phyloP scores from a whole-genome alignment of 2,113 vertebrate genomes.

The Lophura nycthemera region DNA sequence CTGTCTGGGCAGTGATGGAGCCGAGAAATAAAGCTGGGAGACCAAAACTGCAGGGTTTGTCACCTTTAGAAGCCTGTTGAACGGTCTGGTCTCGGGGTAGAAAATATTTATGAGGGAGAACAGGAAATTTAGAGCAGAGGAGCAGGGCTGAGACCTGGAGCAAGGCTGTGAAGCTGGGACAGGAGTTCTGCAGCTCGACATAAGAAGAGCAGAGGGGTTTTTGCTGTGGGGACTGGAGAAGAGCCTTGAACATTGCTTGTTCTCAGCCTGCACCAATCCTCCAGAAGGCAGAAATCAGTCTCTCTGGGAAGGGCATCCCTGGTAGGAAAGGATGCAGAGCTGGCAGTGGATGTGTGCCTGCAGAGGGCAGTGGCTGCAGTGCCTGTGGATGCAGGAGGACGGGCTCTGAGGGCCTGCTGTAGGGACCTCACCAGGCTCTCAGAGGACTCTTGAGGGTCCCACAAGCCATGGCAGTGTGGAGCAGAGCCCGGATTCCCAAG shows the following conservation, averaged over 20 bases:
- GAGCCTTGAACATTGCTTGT: neutral
- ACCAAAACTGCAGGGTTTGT: neutral
- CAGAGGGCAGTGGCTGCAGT: neutral
- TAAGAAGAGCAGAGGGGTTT: neutral
- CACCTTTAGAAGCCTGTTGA: neutral
- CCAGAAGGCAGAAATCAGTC: neutral
- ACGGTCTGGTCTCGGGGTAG: neutral
- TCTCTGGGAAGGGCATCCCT: neutral
- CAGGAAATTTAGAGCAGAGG: neutral
- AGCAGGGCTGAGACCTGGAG: neutral
- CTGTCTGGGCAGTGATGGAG: neutral
- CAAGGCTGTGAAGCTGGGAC: neutral
- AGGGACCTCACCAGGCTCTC: neutral
- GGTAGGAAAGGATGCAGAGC: neutral
- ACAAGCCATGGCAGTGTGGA: fast-evolving
- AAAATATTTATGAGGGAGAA: neutral
- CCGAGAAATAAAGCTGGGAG: neutral
- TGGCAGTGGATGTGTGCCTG: neutral
- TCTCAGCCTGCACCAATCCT: neutral
- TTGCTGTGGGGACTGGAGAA: neutral
- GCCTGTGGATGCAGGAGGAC: neutral
- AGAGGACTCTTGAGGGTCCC: neutral
- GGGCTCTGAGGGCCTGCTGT: neutral
- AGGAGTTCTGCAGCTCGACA: fast-evolving
- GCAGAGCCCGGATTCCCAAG: neutral